phyloP scores from a whole-genome alignment of 2,797 vertebrate genomes.

The Chloroceryle inda region DNA sequence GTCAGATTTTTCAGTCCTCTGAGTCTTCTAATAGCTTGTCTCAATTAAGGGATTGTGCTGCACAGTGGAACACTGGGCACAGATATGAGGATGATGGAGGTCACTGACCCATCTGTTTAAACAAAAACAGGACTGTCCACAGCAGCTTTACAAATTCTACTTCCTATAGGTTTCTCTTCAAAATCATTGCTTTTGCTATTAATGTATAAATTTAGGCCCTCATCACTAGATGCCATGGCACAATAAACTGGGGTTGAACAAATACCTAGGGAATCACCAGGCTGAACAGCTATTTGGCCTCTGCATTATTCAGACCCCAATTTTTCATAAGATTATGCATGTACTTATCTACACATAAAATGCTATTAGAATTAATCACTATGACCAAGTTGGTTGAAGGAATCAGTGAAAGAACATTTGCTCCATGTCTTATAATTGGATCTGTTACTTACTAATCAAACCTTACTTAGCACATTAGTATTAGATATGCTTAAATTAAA shows the following conservation, averaged over 20 bases:
- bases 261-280: background rate
- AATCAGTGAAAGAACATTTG: slow-evolving; percentile 28
- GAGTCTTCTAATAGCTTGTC: slow-evolving; percentile 70
- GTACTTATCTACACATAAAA: background rate
- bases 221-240: background rate
- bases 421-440: slow-evolving; percentile 32
- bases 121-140: slow-evolving; percentile 21
- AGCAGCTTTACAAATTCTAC: background rate
- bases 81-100: slow-evolving; percentile 39
- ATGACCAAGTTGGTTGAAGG: background rate
- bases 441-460: slow-evolving; percentile 51
- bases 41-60: slow-evolving; percentile 67
- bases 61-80: slow-evolving; percentile 37
- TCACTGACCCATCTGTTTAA: slow-evolving; percentile 54
- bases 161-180: background rate
- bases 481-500: slow-evolving; percentile 12
- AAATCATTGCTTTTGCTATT: slow-evolving; percentile 9
- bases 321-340: background rate
- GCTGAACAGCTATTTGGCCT: slow-evolving; percentile 5
- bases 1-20: slow-evolving; percentile 60
- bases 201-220: background rate
- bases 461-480: background rate
- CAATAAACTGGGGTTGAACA: background rate
- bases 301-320: background rate
- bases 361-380: slow-evolving; percentile 13